Evolutionary conservation across 2,888 invertebrate species (phyloP).

Genomic region (Ariolimax columbianus): DNA sequence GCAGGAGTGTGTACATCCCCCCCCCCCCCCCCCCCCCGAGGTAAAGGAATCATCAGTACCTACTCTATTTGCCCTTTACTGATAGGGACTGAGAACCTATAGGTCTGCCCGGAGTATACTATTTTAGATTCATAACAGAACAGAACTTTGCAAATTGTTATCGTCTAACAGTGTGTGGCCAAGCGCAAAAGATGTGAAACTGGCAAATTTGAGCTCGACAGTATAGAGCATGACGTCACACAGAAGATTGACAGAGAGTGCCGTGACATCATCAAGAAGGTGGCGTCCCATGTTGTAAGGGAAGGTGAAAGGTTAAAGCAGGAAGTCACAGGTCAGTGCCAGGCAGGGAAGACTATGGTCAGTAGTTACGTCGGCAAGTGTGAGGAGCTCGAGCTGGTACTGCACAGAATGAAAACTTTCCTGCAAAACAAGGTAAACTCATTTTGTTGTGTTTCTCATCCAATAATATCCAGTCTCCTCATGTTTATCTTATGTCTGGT

Average conservation of each 20-base stretch:
- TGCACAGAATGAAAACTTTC: constrained; percentile 30
- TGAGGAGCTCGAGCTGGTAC: constrained; percentile 32
- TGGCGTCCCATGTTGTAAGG: constrained; percentile 38
- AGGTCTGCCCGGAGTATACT: no score
- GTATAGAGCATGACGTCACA: constrained; percentile 46
- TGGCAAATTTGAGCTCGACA: constrained; percentile 40
- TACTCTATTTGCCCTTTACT: no score
- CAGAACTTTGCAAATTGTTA: no score
- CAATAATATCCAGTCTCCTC: no score
- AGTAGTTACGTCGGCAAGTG: constrained; percentile 38
- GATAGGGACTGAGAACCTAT: no score
- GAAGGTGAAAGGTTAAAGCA: constrained; percentile 45
- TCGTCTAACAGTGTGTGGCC: constrained; percentile 32
- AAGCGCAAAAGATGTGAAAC: constrained; percentile 41
- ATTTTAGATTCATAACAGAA: no score
- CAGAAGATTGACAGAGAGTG: constrained; percentile 42
- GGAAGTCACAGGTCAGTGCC: constrained; percentile 41
- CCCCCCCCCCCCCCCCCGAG: no score
- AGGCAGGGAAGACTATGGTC: constrained; percentile 27
- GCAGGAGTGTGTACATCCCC: no score
- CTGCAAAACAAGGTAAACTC: background rate
- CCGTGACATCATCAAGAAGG: constrained; percentile 45
- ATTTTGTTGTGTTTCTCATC: no score
- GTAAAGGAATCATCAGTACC: no score
- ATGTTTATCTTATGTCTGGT: no score